Evolutionary conservation across 2,797 vertebrate species (phyloP), one percentile per base, ranked within the genome.

Genomic region (Acanthis flammea): DNA sequence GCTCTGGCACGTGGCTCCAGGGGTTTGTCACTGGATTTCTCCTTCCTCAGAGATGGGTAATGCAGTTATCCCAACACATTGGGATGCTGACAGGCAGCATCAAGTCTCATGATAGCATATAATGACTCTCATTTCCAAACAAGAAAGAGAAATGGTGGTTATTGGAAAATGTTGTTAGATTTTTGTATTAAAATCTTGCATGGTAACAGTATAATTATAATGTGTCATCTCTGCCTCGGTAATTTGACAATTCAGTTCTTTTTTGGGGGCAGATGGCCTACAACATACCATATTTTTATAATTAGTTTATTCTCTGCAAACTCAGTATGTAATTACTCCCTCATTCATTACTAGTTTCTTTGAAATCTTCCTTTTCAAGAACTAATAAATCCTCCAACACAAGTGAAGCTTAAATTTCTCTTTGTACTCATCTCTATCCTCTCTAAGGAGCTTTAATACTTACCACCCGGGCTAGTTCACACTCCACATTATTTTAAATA

Each of bases 271-370:
- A 93, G 78, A 95, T 93, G 94, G 94, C 94, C 94, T 96, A 91
- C 91, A 96, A 92, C 83, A 90, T 42, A 90, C 85, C 85, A 50
- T 93, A 93, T 93, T 96, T 96, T 97, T 92, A 94, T 94, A 93
- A 95, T 95, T 96, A 96, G 89, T 95, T 97, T 95, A 91, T 94
- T 94, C 89, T 94, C 82, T 94, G 89, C 87, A 94, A 94, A 91
- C 79, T 91, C 91, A 81, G 85, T 92, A 88, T 96, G 89, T 94
- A 94, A 95, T 96, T 97, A 95, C 92, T 94, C 76, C 51, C 88
- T 96, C 85, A 84, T 92, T 96, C 87, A 88, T 94, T 96, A 82
- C 89, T 60, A 66, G 92, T 92, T 97, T 94, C 95, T 96, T 92
- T 96, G 91, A 96, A 96, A 94, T 90, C 82, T 90, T 92, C 70